These are phyloP conservation scores for Pteromalus puparum DNA, from an alignment of 1,140 invertebrate genomes.

Conservation along the genomic window DNA sequence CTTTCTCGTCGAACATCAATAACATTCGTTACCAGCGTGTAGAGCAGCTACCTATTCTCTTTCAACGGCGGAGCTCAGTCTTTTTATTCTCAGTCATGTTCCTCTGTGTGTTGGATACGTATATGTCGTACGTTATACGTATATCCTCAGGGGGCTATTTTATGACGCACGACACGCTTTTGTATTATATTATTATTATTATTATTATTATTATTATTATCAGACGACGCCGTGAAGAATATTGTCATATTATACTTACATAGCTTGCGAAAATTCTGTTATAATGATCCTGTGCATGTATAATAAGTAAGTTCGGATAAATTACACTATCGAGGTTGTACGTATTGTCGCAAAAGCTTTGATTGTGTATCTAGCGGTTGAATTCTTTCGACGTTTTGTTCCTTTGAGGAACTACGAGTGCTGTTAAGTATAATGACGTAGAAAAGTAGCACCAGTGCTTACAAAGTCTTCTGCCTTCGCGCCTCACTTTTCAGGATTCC, in stretches of 20 bases:
- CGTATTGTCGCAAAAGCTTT: too few relatives aligned
- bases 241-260: neutral
- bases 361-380: too few relatives aligned
- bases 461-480: neutral
- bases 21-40: conserved; percentile 65
- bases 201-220: conserved; percentile 21
- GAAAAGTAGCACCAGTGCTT: neutral
- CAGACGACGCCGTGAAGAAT: neutral
- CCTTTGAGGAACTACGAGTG: neutral
- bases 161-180: neutral
- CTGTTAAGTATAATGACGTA: conserved; percentile 17
- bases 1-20: conserved; percentile 61
- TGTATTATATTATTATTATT: neutral
- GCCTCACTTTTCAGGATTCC: conserved; percentile 28
- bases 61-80: neutral
- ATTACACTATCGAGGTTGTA: too few relatives aligned
- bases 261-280: neutral
- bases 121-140: neutral
- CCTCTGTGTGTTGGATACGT: neutral
- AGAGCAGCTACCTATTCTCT: neutral
- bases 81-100: neutral
- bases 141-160: neutral
- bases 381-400: neutral
- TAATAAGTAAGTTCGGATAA: too few relatives aligned
- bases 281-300: neutral